Percentiles rank a stretch among this genome's conserved stretches.
Conservation (phyloP, 2,888 invertebrate species). For the Pollenia griseotomentosa region DNA sequence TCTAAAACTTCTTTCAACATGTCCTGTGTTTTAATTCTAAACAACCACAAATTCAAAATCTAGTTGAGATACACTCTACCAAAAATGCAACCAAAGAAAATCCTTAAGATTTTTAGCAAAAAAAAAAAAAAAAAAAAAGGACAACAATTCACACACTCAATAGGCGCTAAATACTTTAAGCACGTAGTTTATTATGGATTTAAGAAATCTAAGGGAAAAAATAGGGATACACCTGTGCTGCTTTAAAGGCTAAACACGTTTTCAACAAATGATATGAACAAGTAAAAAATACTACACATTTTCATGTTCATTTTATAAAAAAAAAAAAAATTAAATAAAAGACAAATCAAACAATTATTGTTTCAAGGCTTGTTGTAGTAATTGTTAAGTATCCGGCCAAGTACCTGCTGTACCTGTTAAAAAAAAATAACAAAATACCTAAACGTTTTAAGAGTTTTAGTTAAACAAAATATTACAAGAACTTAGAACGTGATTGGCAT, state of each 20-base stretch:
- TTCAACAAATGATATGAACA: too few species aligned
- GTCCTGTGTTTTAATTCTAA: slow-evolving; percentile 31
- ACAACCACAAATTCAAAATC: slow-evolving; percentile 45
- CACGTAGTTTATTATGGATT: slow-evolving; percentile 45
- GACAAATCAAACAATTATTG: slow-evolving; percentile 39
- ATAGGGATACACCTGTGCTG: slow-evolving; percentile 9
- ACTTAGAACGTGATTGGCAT: slow-evolving; percentile 46
- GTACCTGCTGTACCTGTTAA: slow-evolving; percentile 20
- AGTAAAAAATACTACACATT: too few species aligned
- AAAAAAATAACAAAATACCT: slow-evolving; percentile 1
- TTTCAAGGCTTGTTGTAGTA: neutral
- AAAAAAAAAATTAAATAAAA: neutral
- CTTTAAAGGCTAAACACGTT: too few species aligned
- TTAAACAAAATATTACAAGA: slow-evolving; percentile 52
- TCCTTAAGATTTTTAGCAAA: neutral
- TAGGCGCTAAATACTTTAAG: slow-evolving; percentile 46
- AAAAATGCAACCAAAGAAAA: neutral
- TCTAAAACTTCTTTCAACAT: neutral
- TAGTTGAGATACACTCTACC: neutral
- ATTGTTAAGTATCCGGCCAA: slow-evolving; percentile 54
- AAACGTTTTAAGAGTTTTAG: slow-evolving; percentile 14
- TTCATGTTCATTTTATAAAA: neutral
- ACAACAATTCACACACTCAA: neutral
- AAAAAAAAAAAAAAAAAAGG: neutral
- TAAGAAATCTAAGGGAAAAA: neutral